Evolutionary conservation across 2,113 vertebrate genomes (phyloP).

Genomic region (Phrynosoma platyrhinos): DNA sequence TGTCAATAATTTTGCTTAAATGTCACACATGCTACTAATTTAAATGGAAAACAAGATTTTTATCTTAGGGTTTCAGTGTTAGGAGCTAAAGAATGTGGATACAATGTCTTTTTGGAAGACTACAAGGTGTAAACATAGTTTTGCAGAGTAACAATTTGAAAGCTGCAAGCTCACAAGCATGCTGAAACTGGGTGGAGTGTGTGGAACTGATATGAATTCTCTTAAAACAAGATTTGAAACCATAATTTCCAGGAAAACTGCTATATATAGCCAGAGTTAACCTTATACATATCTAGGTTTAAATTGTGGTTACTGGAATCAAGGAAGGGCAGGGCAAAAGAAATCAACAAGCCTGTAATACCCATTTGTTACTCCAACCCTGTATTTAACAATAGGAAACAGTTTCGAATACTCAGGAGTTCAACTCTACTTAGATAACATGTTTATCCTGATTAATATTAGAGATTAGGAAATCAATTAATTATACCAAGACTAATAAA

Average conservation of each 20-base stretch:
- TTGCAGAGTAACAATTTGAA: background rate
- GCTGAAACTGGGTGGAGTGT: background rate
- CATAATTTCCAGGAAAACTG: background rate
- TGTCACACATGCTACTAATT: background rate
- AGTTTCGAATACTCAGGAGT: background rate
- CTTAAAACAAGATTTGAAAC: background rate
- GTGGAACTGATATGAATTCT: background rate
- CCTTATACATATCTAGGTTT: background rate
- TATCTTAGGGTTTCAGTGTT: slow-evolving; percentile 19
- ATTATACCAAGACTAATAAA: too few relatives aligned
- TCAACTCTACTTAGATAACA: background rate
- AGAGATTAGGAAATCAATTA: too few relatives aligned
- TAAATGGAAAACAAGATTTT: slow-evolving; percentile 12
- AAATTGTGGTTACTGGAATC: background rate
- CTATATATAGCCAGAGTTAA: too few relatives aligned
- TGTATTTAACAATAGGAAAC: background rate
- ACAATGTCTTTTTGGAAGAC: slow-evolving; percentile 24
- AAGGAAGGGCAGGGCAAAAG: background rate
- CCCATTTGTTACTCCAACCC: background rate
- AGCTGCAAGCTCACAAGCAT: too few relatives aligned
- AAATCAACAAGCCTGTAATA: background rate
- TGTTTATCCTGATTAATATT: background rate
- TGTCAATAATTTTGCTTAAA: slow-evolving; percentile 27
- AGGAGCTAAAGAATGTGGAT: slow-evolving; percentile 32
- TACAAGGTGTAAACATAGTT: background rate